Conservation (phyloP, 2,113 vertebrate species). For the Chlorodrepanis virens region DNA sequence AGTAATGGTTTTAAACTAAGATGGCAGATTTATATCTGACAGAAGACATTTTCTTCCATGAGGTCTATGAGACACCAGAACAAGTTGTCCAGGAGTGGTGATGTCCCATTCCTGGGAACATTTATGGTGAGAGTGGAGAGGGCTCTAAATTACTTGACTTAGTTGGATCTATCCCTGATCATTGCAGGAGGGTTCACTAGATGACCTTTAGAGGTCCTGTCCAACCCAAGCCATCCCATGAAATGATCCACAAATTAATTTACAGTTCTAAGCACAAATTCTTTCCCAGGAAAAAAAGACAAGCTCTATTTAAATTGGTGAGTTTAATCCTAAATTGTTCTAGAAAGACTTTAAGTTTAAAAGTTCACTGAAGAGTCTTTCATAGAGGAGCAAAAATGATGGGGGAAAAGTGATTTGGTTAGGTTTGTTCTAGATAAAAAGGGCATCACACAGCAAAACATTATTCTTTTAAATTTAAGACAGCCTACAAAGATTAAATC, state of each 20-base stretch:
- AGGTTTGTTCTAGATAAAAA: background rate
- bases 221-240: background rate
- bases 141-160: background rate
- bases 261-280: background rate
- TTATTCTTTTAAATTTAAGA: background rate
- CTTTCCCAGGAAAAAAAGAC: background rate
- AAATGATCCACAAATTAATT: background rate
- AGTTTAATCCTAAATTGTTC: background rate
- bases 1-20: background rate
- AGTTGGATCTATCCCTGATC: too few species aligned
- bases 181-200: too few species aligned
- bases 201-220: background rate
- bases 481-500: background rate
- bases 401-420: background rate
- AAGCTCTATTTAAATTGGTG: background rate
- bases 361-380: background rate
- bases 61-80: background rate
- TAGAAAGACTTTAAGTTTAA: background rate
- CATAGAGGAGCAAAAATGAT: background rate
- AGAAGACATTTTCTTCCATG: background rate
- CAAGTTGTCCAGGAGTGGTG: background rate
- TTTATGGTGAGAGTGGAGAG: rapidly evolving
- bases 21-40: background rate
- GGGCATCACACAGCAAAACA: background rate
- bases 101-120: background rate